Evolutionary conservation across 2,797 vertebrate genomes (phyloP).

Genomic region (Falco concolor): DNA sequence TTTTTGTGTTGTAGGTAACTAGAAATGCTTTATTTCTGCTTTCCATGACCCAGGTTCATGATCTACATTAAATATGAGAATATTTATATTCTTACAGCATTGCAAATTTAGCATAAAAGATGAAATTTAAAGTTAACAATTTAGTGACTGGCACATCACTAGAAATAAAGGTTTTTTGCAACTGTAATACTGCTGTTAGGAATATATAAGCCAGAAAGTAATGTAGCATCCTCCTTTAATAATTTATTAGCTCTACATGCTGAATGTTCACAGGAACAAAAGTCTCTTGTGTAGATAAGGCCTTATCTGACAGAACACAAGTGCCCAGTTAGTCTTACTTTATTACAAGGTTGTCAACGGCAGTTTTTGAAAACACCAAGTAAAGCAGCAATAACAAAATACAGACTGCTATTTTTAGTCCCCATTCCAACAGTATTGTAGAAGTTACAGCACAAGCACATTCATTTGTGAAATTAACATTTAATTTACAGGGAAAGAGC

Average conservation of each 20-base stretch:
- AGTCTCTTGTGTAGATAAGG: not conserved
- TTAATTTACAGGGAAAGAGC: too few species aligned
- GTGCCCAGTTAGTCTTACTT: not conserved
- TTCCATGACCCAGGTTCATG: not conserved
- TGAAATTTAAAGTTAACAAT: not conserved
- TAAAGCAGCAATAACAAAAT: not conserved
- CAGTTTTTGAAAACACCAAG: not conserved
- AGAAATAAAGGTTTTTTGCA: not conserved
- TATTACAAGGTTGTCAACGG: not conserved
- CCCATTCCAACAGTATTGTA: not conserved
- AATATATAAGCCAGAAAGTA: not conserved
- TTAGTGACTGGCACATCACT: not conserved
- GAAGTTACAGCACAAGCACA: not conserved
- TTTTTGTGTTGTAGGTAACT: not conserved
- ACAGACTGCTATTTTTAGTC: not conserved
- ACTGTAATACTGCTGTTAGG: not conserved
- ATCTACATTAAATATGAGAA: not conserved
- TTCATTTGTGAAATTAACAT: not conserved
- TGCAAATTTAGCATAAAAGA: not conserved
- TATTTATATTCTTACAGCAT: not conserved
- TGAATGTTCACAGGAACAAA: not conserved
- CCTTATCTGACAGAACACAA: not conserved
- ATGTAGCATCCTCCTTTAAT: not conserved
- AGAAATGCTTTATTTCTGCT: not conserved
- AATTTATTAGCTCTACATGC: not conserved